Percentiles rank a stretch among this genome's conserved stretches.
Conservation (phyloP, 1,140 invertebrate genomes). For the Olivierus martensii region DNA sequence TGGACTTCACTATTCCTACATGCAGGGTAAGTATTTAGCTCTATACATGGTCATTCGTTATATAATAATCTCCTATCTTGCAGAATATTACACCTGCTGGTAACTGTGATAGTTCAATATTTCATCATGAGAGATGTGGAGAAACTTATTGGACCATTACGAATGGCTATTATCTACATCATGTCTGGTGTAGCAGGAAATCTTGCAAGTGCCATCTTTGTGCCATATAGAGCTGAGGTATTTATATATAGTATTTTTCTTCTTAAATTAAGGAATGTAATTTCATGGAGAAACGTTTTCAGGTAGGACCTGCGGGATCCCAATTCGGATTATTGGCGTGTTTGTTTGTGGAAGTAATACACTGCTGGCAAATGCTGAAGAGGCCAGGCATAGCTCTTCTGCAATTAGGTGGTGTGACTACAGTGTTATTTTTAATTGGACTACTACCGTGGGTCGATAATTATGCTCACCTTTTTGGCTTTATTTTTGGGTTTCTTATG, state of each 20-base stretch:
- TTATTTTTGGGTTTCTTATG: slow-evolving; percentile 81
- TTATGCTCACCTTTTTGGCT: slow-evolving; percentile 82
- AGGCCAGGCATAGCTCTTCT: slow-evolving; percentile 58
- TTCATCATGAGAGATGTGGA: slow-evolving; percentile 92
- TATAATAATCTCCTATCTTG: slow-evolving; percentile 25
- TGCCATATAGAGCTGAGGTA: slow-evolving; percentile 97
- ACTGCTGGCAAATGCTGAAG: slow-evolving; percentile 68
- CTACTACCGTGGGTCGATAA: slow-evolving; percentile 94
- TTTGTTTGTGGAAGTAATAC: slow-evolving; percentile 77
- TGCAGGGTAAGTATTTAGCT: slow-evolving; percentile 68
- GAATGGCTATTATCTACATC: slow-evolving; percentile 88
- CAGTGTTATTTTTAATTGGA: slow-evolving; percentile 67
- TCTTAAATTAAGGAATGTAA: no score
- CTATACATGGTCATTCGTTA: background rate
- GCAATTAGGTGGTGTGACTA: slow-evolving; percentile 57
- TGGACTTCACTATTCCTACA: slow-evolving; percentile 96
- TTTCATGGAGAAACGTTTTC: no score
- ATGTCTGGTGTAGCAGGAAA: slow-evolving; percentile 90
- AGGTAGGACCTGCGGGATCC: slow-evolving; percentile 88
- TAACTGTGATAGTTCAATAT: slow-evolving; percentile 82
- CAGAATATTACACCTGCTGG: slow-evolving; percentile 71
- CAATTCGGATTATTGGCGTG: slow-evolving; percentile 87
- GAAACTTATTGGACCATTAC: slow-evolving; percentile 59
- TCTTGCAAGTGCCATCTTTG: slow-evolving; percentile 89
- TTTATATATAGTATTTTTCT: no score